phyloP scores from a whole-genome alignment of 2,113 vertebrate genomes.

The Neomonachus schauinslandi region DNA sequence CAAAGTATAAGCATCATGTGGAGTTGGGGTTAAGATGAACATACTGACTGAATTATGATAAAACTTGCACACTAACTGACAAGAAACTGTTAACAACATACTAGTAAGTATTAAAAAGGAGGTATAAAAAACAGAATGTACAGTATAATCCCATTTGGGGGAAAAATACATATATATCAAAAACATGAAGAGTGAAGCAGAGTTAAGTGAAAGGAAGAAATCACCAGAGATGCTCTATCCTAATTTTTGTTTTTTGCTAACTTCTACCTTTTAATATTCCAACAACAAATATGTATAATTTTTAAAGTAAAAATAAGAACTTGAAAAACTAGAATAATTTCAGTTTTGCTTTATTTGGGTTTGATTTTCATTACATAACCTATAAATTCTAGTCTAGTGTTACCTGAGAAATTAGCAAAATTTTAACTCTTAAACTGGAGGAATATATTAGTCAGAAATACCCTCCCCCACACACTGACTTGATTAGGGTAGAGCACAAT shows the following conservation, averaged over 20 bases:
- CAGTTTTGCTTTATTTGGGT: not conserved
- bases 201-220: not conserved
- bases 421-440: not conserved
- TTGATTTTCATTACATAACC: constrained; percentile 52
- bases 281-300: not conserved
- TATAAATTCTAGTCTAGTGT: not conserved
- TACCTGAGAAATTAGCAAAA: constrained; percentile 14
- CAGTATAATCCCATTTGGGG: not conserved
- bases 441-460: not conserved
- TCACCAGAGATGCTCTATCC: not conserved
- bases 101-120: not conserved
- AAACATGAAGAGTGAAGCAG: not conserved
- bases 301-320: constrained; percentile 38
- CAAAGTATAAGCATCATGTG: not conserved
- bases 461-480: not conserved
- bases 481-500: not conserved
- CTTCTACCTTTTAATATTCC: not conserved
- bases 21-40: not conserved
- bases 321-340: not conserved
- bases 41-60: not conserved
- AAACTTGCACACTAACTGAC: not conserved
- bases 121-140: not conserved
- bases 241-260: not conserved
- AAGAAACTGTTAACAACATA: not conserved
- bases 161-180: not conserved